Percentiles rank a stretch among this genome's conserved stretches.
These are phyloP conservation scores for Atethmia centrago DNA, from an alignment of 2,888 invertebrate species.

Conservation along the genomic window DNA sequence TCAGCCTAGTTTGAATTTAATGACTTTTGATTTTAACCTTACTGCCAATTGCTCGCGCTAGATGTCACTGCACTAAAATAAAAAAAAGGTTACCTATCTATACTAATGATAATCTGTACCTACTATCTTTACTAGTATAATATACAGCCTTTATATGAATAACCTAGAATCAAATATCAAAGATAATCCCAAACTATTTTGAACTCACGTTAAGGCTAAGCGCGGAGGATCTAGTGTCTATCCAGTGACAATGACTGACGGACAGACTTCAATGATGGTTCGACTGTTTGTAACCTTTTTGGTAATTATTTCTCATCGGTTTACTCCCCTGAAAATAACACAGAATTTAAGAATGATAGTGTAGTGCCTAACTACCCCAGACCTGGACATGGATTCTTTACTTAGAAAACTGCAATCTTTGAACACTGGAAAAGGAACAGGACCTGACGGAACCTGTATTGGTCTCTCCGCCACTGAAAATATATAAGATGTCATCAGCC, in stretches of 20 bases:
- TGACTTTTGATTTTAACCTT: too few species aligned
- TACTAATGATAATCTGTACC: too few species aligned
- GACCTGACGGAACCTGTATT: background rate
- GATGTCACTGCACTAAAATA: too few species aligned
- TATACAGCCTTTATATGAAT: background rate
- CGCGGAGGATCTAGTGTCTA: background rate
- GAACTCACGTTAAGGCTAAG: background rate
- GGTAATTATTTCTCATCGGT: constrained; percentile 2
- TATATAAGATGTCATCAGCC: background rate
- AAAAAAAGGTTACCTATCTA: too few species aligned
- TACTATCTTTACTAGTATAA: too few species aligned
- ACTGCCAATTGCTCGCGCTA: too few species aligned
- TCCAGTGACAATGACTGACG: background rate
- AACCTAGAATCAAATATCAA: background rate
- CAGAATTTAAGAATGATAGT: background rate
- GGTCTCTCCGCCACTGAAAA: too few species aligned
- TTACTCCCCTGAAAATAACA: background rate
- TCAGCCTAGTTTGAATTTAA: too few species aligned
- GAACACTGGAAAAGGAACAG: background rate
- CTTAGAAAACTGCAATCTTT: background rate
- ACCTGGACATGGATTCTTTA: background rate
- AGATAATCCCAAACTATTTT: background rate
- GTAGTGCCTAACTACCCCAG: background rate
- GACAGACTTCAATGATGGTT: background rate
- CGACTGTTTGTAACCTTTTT: background rate